Percentiles rank a stretch among this genome's conserved stretches.
Evolutionary conservation across 2,797 vertebrate genomes (phyloP).

Genomic region (Chiroxiphia lanceolata): DNA sequence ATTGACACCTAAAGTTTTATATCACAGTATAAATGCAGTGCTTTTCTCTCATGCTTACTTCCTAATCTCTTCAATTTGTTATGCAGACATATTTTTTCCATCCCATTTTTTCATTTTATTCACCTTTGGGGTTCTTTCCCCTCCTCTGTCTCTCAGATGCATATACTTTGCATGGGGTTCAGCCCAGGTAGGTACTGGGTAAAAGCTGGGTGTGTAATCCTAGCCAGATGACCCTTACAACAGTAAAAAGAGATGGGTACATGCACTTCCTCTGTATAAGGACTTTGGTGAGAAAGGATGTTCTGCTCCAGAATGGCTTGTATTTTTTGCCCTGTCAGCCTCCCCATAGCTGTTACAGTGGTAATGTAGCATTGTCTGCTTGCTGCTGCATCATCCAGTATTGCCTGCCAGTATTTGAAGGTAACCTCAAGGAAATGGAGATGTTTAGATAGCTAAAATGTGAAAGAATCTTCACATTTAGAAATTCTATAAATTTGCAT

Average conservation of each 20-base stretch:
- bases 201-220: neutral
- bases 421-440: neutral
- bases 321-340: neutral
- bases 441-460: neutral
- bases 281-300: neutral
- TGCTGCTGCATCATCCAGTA: neutral
- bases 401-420: neutral
- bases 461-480: neutral
- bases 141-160: neutral
- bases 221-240: neutral
- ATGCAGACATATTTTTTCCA: neutral
- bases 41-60: neutral
- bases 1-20: neutral
- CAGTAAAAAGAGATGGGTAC: neutral
- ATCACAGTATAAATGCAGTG: neutral
- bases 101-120: neutral
- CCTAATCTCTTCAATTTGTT: neutral
- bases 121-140: fast-evolving
- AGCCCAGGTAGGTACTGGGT: neutral
- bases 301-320: neutral
- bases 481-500: neutral
- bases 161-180: neutral
- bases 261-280: neutral
- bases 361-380: neutral
- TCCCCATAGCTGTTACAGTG: neutral